phyloP scores from a whole-genome alignment of 2,113 vertebrate species.

The Osmerus mordax region DNA sequence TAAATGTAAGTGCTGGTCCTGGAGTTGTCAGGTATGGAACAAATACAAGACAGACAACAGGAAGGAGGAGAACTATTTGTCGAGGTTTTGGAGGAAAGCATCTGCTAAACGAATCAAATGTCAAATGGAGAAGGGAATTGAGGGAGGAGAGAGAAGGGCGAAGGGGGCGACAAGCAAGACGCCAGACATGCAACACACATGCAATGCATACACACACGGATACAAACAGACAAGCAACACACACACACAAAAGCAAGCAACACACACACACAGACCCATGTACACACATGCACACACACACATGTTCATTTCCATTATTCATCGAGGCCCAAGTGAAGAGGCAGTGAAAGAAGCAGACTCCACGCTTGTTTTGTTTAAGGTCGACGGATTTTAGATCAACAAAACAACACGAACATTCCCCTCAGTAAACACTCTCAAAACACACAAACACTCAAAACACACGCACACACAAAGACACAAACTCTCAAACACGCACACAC shows the following conservation, averaged over 20 bases:
- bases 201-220: conserved; percentile 3
- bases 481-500: not conserved
- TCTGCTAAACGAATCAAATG: too few species aligned
- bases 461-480: not conserved
- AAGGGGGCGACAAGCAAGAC: not conserved
- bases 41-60: too few species aligned
- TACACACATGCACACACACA: not conserved
- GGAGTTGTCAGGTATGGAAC: too few species aligned
- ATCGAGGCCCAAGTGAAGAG: conserved; percentile 3
- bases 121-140: too few species aligned
- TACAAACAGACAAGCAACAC: not conserved
- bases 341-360: conserved; percentile 25
- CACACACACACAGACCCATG: not conserved
- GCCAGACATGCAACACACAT: not conserved
- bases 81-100: too few species aligned
- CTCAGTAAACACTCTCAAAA: conserved; percentile 42
- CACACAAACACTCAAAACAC: not conserved
- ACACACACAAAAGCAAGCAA: not conserved
- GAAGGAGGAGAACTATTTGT: too few species aligned
- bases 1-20: too few species aligned
- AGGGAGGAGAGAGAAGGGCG: too few species aligned
- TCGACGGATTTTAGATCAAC: conserved; percentile 63
- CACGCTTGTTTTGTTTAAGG: conserved; percentile 37
- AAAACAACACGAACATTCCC: conserved; percentile 49
- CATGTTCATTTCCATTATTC: conserved; percentile 36